Evolutionary conservation across 2,888 invertebrate species (phyloP).

Genomic region (Dryobota labecula): DNA sequence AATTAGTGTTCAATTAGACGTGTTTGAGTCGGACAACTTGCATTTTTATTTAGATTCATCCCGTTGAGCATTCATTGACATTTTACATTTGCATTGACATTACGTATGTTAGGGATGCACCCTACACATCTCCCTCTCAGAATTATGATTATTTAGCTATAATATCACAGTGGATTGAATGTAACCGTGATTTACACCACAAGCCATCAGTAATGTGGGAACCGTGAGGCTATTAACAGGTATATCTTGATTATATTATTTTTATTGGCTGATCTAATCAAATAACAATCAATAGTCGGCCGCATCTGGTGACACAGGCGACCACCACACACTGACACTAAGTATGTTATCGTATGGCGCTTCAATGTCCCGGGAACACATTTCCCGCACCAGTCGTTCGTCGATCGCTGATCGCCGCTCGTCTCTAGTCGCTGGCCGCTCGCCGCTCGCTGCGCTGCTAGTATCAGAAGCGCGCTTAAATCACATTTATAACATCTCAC

Average conservation of each 20-base stretch:
- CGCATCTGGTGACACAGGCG: neutral
- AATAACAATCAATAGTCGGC: conserved; percentile 1
- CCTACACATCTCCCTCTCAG: too few species aligned
- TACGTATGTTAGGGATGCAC: too few species aligned
- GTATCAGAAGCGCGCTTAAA: conserved; percentile 13
- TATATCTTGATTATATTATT: neutral
- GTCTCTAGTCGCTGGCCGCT: neutral
- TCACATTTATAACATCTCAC: conserved; percentile 41
- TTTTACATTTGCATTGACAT: too few species aligned
- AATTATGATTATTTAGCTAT: neutral
- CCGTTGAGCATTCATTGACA: too few species aligned
- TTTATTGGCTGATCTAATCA: neutral
- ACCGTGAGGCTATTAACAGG: neutral
- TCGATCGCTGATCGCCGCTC: too few species aligned
- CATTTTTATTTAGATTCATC: too few species aligned
- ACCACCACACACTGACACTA: neutral
- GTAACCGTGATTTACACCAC: neutral
- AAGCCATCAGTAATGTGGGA: neutral
- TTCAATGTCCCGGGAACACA: neutral
- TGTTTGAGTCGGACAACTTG: too few species aligned
- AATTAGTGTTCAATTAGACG: too few species aligned
- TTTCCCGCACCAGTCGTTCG: neutral
- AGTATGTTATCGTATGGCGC: neutral
- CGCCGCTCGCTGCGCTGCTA: neutral
- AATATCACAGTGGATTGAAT: neutral